phyloP scores from a whole-genome alignment of 2,797 vertebrate species.

The Dermochelys coriacea region DNA sequence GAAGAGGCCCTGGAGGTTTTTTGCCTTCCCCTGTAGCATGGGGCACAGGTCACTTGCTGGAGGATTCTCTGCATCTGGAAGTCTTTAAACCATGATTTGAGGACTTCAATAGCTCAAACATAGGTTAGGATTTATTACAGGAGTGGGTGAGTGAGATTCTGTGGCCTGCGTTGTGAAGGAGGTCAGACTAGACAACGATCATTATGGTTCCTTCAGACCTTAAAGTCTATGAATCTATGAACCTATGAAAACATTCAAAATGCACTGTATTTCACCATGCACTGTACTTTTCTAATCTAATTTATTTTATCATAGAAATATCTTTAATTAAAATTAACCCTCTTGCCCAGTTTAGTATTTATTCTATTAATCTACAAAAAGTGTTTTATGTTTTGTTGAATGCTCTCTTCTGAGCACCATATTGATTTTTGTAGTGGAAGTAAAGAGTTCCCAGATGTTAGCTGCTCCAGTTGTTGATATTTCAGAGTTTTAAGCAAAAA shows the following conservation, averaged over 20 bases:
- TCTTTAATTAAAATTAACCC: constrained; percentile 68
- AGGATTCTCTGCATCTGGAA: too few species aligned
- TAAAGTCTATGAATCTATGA: too few species aligned
- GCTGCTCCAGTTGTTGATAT: constrained; percentile 36
- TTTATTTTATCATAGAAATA: constrained; percentile 54
- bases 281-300: constrained; percentile 59
- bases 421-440: constrained; percentile 54
- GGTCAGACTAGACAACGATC: too few species aligned
- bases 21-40: too few species aligned
- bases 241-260: constrained; percentile 46
- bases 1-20: too few species aligned
- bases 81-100: too few species aligned
- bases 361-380: constrained; percentile 69
- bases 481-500: constrained; percentile 50
- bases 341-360: constrained; percentile 64
- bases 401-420: constrained; percentile 34
- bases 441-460: constrained; percentile 58
- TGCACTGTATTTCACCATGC: constrained; percentile 6
- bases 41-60: too few species aligned
- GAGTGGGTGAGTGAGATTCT: too few species aligned
- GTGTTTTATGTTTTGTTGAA: constrained; percentile 22
- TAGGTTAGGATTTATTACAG: too few species aligned
- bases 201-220: too few species aligned
- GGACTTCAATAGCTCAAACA: too few species aligned
- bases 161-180: too few species aligned